Conservation (phyloP, 2,888 invertebrate genomes). For the Sinohyriopsis cumingii region DNA sequence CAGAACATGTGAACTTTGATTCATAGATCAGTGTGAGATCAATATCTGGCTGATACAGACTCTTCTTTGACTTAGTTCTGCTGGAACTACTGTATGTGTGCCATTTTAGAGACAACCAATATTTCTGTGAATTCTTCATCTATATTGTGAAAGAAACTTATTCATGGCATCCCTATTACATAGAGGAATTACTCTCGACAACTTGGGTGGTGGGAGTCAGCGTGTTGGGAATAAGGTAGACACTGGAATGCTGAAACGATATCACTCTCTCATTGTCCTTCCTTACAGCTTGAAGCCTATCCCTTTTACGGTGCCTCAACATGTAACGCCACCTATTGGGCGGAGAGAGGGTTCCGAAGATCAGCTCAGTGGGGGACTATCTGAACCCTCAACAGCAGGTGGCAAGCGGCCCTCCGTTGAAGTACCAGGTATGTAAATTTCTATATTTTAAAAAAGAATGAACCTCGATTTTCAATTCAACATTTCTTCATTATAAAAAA, state of each 20-base stretch:
- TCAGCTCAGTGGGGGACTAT: conserved; percentile 41
- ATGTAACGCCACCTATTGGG: conserved; percentile 35
- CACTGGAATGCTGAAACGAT: conserved; percentile 37
- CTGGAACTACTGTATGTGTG: no score
- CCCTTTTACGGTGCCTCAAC: conserved; percentile 67
- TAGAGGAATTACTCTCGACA: no score
- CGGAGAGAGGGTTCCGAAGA: conserved; percentile 42
- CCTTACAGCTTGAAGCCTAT: conserved; percentile 68
- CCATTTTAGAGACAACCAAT: no score
- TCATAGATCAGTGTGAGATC: no score
- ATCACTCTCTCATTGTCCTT: conserved; percentile 60
- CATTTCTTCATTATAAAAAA: no score
- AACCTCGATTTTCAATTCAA: not conserved
- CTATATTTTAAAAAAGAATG: not conserved
- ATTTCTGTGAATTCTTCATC: no score
- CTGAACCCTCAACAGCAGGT: conserved; percentile 61
- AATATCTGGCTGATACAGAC: no score
- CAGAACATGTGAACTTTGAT: no score
- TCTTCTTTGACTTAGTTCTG: no score
- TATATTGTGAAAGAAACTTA: no score
- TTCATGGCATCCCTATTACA: no score
- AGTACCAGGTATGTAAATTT: conserved; percentile 55
- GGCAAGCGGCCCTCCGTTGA: conserved; percentile 64
- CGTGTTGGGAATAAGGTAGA: conserved; percentile 7
- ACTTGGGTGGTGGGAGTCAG: conserved; percentile 1